Evolutionary conservation across 2,888 invertebrate species (phyloP).

Genomic region (Eutolmus rufibarbis): DNA sequence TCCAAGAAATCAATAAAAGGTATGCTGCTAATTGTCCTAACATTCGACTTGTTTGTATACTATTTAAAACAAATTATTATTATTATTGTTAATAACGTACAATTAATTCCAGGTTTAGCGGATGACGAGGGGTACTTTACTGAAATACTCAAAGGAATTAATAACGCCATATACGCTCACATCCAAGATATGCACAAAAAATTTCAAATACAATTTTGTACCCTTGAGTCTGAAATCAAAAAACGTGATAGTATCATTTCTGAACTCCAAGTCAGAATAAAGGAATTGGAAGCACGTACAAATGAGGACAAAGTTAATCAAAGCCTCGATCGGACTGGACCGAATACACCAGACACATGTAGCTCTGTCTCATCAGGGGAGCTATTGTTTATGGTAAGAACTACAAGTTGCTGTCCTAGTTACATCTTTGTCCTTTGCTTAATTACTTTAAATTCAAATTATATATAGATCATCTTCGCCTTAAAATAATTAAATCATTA

Average conservation of each 20-base stretch:
- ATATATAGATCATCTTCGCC: background rate
- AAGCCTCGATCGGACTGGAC: background rate
- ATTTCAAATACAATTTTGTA: constrained; percentile 76
- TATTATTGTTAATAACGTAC: too few species aligned
- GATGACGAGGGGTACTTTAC: constrained; percentile 84
- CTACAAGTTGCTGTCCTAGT: background rate
- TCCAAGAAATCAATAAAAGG: constrained; percentile 5
- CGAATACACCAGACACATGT: background rate
- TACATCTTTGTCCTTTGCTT: background rate
- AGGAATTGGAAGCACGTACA: constrained; percentile 67
- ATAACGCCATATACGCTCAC: constrained; percentile 80
- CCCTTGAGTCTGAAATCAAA: constrained; percentile 80
- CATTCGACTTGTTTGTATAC: too few species aligned
- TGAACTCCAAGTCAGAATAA: constrained; percentile 76
- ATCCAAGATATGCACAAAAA: constrained; percentile 75
- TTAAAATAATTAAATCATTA: background rate
- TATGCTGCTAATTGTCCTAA: background rate
- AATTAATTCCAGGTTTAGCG: constrained; percentile 65
- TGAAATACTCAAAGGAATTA: constrained; percentile 80
- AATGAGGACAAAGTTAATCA: background rate
- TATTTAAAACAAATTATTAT: too few species aligned
- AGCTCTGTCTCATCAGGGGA: constrained; percentile 56
- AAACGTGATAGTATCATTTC: constrained; percentile 82
- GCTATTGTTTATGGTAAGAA: constrained; percentile 62
- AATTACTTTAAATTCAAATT: background rate